These are phyloP conservation scores for Nyctalus aviator DNA, from an alignment of 2,797 vertebrate genomes.

Conservation along the genomic window DNA sequence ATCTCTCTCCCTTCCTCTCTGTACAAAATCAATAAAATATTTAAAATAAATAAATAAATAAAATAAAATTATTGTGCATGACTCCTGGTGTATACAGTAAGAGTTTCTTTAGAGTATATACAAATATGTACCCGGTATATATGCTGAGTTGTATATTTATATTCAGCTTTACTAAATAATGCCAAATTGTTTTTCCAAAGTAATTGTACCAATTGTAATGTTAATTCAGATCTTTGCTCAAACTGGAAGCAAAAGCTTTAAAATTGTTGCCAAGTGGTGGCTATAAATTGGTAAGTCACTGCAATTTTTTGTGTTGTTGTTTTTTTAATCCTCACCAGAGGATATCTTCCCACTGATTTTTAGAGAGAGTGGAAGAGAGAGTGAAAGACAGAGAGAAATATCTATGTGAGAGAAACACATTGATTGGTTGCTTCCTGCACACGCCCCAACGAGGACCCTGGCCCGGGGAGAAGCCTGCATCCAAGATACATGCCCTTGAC, in stretches of 20 bases:
- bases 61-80: neutral
- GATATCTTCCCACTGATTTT: too few species aligned
- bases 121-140: neutral
- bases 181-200: conserved; percentile 39
- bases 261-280: neutral
- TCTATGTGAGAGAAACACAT: too few species aligned
- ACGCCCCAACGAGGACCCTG: too few species aligned
- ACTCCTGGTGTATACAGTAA: neutral
- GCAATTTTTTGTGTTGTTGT: neutral
- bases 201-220: neutral
- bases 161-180: conserved; percentile 36
- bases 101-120: neutral
- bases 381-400: too few species aligned
- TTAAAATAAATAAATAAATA: too few species aligned
- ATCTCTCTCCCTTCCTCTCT: too few species aligned
- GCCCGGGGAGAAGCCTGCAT: too few species aligned
- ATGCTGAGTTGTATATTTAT: neutral
- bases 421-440: too few species aligned
- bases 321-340: too few species aligned
- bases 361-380: too few species aligned
- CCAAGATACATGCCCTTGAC: too few species aligned
- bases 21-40: too few species aligned
- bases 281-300: conserved; percentile 12
- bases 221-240: conserved; percentile 44
- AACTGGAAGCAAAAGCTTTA: neutral